phyloP scores from a whole-genome alignment of 37 sponge, comb jelly and placozoan species.

The Halichondria panicea region DNA sequence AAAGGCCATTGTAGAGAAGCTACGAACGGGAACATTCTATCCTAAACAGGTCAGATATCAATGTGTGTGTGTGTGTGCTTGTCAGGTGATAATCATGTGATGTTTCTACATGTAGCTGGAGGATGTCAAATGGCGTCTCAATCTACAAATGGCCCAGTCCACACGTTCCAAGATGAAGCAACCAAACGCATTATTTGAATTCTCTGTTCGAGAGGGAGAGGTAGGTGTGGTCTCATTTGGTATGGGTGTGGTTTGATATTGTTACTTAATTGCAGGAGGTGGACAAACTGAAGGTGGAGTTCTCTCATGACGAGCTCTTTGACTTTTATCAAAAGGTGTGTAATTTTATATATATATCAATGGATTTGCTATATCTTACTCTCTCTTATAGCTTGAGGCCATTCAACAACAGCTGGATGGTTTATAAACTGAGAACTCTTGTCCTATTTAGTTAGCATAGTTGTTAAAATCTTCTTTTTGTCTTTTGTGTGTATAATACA shows the following conservation, averaged over 20 bases:
- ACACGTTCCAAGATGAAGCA: constrained; percentile 69
- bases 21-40: constrained; percentile 69
- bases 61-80: no score
- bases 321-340: constrained; percentile 77
- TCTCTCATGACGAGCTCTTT: constrained; percentile 88
- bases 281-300: constrained; percentile 75
- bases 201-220: constrained; percentile 50
- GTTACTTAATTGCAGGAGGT: constrained; percentile 41
- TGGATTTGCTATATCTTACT: neutral
- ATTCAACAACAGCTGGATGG: constrained; percentile 54
- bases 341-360: neutral
- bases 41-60: constrained; percentile 69
- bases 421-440: no score
- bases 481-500: neutral
- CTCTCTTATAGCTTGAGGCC: constrained; percentile 35
- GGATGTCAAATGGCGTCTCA: constrained; percentile 84
- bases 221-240: constrained; percentile 15
- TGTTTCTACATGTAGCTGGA: constrained; percentile 58
- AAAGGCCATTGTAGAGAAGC: constrained; percentile 69
- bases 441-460: no score
- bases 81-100: neutral
- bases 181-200: constrained; percentile 89
- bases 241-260: no score
- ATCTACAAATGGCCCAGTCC: constrained; percentile 80
- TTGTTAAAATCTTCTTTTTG: neutral